Evolutionary conservation across 1,140 invertebrate genomes (phyloP).

Genomic region (Archegozetes longisetosus): DNA sequence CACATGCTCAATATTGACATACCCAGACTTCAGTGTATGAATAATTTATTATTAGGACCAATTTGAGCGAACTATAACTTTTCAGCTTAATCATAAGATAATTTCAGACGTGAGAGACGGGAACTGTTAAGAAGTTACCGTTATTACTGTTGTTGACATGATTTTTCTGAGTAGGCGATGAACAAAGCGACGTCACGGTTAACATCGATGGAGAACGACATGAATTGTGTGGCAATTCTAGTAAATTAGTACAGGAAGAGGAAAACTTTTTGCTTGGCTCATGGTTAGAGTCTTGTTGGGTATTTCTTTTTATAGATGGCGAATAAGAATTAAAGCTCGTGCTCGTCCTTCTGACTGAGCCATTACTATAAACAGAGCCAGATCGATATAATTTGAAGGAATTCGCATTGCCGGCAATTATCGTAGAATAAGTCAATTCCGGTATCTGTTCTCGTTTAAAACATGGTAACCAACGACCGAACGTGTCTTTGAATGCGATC

Average conservation of each 20-base stretch:
- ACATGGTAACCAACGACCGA: constrained; percentile 11
- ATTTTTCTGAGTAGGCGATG: neutral
- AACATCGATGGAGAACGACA: neutral
- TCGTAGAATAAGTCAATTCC: constrained; percentile 7
- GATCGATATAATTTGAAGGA: constrained; percentile 3
- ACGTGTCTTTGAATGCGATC: constrained; percentile 23
- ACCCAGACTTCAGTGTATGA: no score
- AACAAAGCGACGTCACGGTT: neutral
- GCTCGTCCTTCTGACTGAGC: neutral
- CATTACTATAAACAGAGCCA: constrained; percentile 5
- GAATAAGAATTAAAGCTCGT: neutral
- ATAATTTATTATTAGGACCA: no score
- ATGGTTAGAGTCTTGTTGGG: neutral
- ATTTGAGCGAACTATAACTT: neutral
- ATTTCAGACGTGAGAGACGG: neutral
- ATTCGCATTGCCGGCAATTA: constrained; percentile 1
- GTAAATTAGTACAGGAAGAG: neutral
- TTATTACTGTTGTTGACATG: neutral
- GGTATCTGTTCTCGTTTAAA: neutral
- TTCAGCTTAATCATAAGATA: neutral
- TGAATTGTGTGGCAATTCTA: neutral
- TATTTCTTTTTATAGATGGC: neutral
- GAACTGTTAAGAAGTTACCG: neutral
- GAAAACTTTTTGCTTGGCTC: neutral
- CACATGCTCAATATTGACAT: no score